These are phyloP conservation scores for Amphiprion clarkii DNA, from an alignment of 2,797 vertebrate species.

Conservation along the genomic window DNA sequence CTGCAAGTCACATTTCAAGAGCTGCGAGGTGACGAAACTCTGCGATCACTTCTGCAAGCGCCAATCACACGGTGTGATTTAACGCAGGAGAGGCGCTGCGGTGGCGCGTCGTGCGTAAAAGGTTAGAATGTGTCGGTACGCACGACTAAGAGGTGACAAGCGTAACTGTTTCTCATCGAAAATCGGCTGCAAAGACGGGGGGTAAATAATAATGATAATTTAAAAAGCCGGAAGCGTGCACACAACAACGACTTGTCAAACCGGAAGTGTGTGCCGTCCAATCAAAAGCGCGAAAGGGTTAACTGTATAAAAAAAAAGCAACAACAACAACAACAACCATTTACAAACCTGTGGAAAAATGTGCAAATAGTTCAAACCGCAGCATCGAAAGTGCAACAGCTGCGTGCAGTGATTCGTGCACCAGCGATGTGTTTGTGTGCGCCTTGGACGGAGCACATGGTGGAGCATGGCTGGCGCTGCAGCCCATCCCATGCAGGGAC, in stretches of 20 bases:
- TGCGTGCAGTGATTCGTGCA: background rate
- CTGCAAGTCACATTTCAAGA: too few species aligned
- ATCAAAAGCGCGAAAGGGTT: slow-evolving; percentile 73
- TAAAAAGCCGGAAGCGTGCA: background rate
- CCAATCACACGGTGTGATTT: background rate
- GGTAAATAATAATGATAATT: too few species aligned
- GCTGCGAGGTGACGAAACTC: background rate
- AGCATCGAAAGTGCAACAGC: background rate
- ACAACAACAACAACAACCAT: background rate
- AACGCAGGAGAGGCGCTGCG: background rate
- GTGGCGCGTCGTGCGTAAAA: too few species aligned
- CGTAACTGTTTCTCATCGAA: background rate
- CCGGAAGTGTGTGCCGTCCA: slow-evolving; percentile 78
- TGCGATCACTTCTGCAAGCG: background rate
- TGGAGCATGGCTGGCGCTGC: slow-evolving; percentile 68
- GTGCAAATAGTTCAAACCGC: background rate
- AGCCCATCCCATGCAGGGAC: slow-evolving; percentile 77
- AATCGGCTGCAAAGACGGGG: background rate
- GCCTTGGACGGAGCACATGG: slow-evolving; percentile 80
- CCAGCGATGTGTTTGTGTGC: background rate
- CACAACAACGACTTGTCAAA: slow-evolving; percentile 44
- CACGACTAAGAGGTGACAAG: too few species aligned
- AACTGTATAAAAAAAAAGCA: slow-evolving; percentile 31
- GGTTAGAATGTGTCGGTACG: too few species aligned
- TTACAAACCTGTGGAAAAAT: background rate